phyloP scores from a whole-genome alignment of 1,140 invertebrate genomes.

The Drusus annulatus region DNA sequence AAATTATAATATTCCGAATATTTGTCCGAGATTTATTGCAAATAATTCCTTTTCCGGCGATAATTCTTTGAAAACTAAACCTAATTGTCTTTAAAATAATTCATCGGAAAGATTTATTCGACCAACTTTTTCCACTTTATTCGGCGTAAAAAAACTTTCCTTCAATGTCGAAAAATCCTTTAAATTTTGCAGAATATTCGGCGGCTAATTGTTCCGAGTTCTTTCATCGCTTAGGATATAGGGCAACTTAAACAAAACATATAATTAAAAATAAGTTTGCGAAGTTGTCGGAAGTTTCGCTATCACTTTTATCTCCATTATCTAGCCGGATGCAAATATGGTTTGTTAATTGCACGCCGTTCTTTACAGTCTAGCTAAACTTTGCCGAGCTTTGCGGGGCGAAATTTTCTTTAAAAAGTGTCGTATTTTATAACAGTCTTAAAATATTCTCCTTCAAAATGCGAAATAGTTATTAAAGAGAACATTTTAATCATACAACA shows the following conservation, averaged over 20 bases:
- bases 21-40: neutral
- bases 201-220: neutral
- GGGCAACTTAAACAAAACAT: conserved; percentile 17
- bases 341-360: conserved; percentile 52
- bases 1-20: neutral
- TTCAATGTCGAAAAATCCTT: neutral
- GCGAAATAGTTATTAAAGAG: too few species aligned
- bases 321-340: conserved; percentile 53
- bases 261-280: conserved; percentile 15
- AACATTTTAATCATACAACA: too few species aligned
- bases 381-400: neutral
- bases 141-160: conserved; percentile 1
- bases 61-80: conserved; percentile 16
- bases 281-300: neutral
- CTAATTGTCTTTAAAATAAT: conserved; percentile 22
- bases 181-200: conserved; percentile 4
- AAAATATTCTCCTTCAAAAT: too few species aligned
- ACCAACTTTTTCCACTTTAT: neutral
- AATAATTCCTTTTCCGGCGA: conserved; percentile 2
- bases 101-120: conserved; percentile 14
- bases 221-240: conserved; percentile 1
- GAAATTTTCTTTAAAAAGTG: neutral
- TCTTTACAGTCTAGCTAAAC: conserved; percentile 6
- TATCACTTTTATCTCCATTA: conserved; percentile 46
- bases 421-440: too few species aligned